Base-by-base conservation (phyloP, 2,113 vertebrate genomes). In the Turdus rufiventris region DNA sequence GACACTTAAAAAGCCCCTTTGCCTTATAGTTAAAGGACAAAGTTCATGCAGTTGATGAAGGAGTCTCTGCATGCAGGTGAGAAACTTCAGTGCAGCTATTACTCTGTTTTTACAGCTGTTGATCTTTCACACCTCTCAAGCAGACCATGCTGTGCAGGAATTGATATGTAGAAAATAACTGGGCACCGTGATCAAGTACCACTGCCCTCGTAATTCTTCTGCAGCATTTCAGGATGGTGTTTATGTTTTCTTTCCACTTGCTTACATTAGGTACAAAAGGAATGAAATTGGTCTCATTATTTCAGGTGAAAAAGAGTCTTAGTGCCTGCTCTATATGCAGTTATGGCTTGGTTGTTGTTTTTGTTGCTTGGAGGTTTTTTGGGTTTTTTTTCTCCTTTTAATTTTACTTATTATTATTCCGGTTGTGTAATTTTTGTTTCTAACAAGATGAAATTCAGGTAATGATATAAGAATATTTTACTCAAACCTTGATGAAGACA, bases 21-120 rank as follows among this genome's bases (percentile, higher is more conserved):
- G 83, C 77, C 48, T 66, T 75, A 45, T 7, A 60, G 83, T 45
- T 51, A 85, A 92, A 94, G 80, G 79, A 87, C 80, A 91, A 94
- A 94, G 82, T 94, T 96, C 95, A 93, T 9, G 8, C 12, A 38
- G 23, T 74, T 92, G 75, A 57, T 78, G 75, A 82, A 82, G 78
- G 54, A 75, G 53, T 24, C 57, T 94, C 48, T 66, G 19, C 20
- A 10, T 31, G 76, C 93, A 96, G 85, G 82, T 97, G 93, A 81
- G 60, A 78, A 58, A 23, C 92, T 96, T 96, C 84, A 85, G 54
- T 40, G 42, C 25, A 76, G 63, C 25, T 82, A 36, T 61, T 57
- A 40, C 33, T 88, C n/a, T 96, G 83, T 97, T 97, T 97, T 95
- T 85, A 62, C 89, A 97, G 96, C 96, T 98, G 94, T 56, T 96